Base-by-base conservation (phyloP, 2,888 invertebrate genomes). In the Epirrhoe tristata region DNA sequence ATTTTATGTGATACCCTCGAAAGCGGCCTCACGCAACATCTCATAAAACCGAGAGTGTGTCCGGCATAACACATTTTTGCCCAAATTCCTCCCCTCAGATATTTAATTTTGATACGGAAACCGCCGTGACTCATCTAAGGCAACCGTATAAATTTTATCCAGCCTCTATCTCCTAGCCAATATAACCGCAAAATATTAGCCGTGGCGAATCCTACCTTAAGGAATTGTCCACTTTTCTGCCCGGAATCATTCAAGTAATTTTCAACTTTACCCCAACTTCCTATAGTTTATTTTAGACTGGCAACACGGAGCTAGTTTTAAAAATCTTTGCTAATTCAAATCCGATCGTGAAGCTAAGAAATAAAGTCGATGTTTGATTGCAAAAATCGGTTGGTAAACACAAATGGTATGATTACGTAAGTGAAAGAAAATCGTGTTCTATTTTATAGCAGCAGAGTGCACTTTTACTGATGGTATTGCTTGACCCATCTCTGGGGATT, bases 31-130 rank as follows among this genome's bases (percentile, higher is more conserved):
- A 62, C 43, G 63, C 71, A 64, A 61, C 63, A 53, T 65, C 67
- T 64, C 64, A 70, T 67, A 67, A 71, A 73, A 69, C 66, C 59
- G 53, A 72, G 63, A 69, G 63, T 70, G 73, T 73, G 74, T 70
- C 66, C 74, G 76, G 71, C 69, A 71, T 66, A 78, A 78, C 66
- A 77, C 75, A 83, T 82, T 78, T 75, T 76, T 77, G 74, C 75
- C 72, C 76, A 78, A 77, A 80, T 80, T 79, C 78, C 66, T 81
- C 77, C 78, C 78, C 83, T 78, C 72, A 87, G 91, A 92, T 91
- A 91, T 92, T 91, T 92, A 92, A 91, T 93, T 91, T 91, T 91
- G 92, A 93, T 93, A 93, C 85, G 86, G 83, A 83, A 88, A 82
- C 85, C 85, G 79, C 87, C 88, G 84, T 89, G 90, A 89, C 86